phyloP scores from a whole-genome alignment of 1,140 invertebrate species.

The Acromyrmex charruanus region DNA sequence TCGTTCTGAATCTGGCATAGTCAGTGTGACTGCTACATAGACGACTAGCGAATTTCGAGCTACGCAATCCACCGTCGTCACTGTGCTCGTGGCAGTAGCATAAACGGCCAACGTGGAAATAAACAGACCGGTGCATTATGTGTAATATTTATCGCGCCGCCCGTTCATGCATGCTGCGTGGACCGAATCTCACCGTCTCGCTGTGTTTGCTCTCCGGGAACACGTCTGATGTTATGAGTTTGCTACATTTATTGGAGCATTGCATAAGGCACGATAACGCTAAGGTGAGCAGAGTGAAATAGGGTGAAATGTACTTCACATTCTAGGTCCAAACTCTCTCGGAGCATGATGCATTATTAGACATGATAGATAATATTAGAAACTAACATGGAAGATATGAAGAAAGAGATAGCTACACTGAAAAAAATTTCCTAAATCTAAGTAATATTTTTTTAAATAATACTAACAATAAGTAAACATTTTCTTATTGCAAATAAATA shows the following conservation, averaged over 20 bases:
- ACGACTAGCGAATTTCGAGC: constrained; percentile 33
- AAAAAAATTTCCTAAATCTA: too few species aligned
- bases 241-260: constrained; percentile 70
- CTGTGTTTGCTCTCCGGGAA: constrained; percentile 68
- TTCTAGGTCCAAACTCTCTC: neutral
- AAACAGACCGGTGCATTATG: constrained; percentile 72
- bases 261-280: constrained; percentile 17
- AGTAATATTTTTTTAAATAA: too few species aligned
- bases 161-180: constrained; percentile 54
- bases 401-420: neutral
- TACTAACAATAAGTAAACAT: too few species aligned
- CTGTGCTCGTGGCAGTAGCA: constrained; percentile 61
- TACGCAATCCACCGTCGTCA: constrained; percentile 9
- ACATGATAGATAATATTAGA: neutral
- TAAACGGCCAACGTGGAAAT: constrained; percentile 74
- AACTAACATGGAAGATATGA: neutral
- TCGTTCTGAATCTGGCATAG: constrained; percentile 37
- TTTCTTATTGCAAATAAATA: too few species aligned
- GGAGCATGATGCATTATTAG: neutral
- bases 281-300: neutral
- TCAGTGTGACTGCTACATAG: neutral
- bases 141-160: constrained; percentile 78
- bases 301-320: neutral
- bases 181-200: constrained; percentile 65
- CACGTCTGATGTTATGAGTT: constrained; percentile 73